Percentiles rank a stretch among this genome's conserved stretches.
Conservation (phyloP, 2,888 invertebrate species). For the Eupelmus urozonus region DNA sequence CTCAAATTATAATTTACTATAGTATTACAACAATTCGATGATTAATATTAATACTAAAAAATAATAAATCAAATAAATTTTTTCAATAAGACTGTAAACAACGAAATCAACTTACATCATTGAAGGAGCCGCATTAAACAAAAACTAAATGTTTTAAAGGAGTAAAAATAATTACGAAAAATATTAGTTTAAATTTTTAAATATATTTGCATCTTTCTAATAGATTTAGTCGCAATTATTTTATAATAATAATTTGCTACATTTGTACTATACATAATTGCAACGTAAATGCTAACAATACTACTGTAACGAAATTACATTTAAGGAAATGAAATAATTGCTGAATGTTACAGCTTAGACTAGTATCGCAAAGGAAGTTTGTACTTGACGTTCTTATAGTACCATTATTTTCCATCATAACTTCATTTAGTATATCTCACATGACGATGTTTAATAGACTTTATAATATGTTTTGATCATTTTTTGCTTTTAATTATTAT, state of each 20-base stretch:
- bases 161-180: no score
- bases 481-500: neutral
- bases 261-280: neutral
- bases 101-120: no score
- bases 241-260: conserved; percentile 31
- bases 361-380: conserved; percentile 50
- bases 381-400: conserved; percentile 48
- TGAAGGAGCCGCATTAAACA: no score
- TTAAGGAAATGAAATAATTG: neutral
- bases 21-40: no score
- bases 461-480: neutral
- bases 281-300: conserved; percentile 19
- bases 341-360: conserved; percentile 26
- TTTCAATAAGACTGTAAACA: no score
- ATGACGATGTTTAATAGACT: neutral
- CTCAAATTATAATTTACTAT: no score
- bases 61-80: no score
- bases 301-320: conserved; percentile 4
- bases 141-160: no score
- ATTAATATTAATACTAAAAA: no score
- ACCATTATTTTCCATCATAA: conserved; percentile 25
- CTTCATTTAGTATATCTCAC: conserved; percentile 6
- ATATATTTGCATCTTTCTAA: conserved; percentile 28
- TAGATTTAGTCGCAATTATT: conserved; percentile 2
- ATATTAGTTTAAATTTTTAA: neutral